A percentile compares a stretch with the other conserved stretches of the same genome.
Evolutionary conservation across 2,797 vertebrate genomes (phyloP).

Genomic region (Syngnathus acus): DNA sequence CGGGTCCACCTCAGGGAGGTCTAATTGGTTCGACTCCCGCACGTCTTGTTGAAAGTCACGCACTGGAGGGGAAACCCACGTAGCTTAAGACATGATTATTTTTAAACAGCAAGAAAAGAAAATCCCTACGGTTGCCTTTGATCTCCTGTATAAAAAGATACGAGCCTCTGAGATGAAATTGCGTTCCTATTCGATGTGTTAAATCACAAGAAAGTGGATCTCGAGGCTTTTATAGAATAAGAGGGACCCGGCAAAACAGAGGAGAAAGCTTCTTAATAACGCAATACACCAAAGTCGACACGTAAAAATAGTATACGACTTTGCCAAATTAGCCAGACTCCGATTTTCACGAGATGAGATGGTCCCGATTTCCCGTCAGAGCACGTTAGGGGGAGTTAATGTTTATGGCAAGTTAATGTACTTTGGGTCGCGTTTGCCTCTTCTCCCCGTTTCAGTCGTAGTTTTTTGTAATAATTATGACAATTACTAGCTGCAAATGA

Average conservation of each 20-base stretch:
- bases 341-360: conserved; percentile 62
- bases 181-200: background rate
- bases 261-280: conserved; percentile 5
- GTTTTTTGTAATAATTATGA: conserved; percentile 72
- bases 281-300: background rate
- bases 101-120: background rate
- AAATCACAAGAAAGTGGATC: background rate
- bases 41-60: conserved; percentile 60
- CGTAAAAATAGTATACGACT: conserved; percentile 36
- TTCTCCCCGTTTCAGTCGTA: conserved; percentile 55
- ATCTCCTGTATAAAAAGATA: background rate
- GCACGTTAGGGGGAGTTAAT: conserved; percentile 68
- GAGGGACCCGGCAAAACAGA: background rate
- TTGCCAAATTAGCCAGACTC: conserved; percentile 58
- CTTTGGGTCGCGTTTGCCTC: conserved; percentile 58
- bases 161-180: background rate
- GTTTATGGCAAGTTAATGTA: conserved; percentile 77
- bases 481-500: conserved; percentile 75
- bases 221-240: background rate
- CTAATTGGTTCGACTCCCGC: conserved; percentile 72
- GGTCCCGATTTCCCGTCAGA: conserved; percentile 60
- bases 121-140: background rate
- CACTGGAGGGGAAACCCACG: conserved; percentile 49
- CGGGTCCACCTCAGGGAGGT: conserved; percentile 78
- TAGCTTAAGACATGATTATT: background rate